Evolutionary conservation across 2,888 invertebrate genomes (phyloP).

Genomic region (Axea sp.): DNA sequence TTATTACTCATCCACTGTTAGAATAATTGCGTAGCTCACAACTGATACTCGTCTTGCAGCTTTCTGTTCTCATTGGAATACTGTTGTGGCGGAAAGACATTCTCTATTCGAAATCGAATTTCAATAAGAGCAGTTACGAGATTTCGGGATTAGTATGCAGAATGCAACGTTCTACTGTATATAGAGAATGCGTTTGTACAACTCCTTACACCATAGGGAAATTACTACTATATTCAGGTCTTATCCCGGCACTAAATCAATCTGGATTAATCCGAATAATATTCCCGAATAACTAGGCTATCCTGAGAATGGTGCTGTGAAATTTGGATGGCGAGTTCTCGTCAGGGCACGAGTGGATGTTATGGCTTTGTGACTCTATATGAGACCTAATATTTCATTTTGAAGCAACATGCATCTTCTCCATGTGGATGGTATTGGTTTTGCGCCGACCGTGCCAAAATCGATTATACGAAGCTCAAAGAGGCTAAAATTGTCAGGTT

Average conservation of each 20-base stretch:
- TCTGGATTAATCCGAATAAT: constrained; percentile 67
- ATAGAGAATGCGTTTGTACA: constrained; percentile 54
- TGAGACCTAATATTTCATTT: constrained; percentile 67
- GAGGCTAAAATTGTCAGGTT: constrained; percentile 37
- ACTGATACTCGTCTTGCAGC: constrained; percentile 47
- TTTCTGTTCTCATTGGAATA: constrained; percentile 39
- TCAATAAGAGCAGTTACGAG: constrained; percentile 61
- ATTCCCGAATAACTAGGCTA: constrained; percentile 57
- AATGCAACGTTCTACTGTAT: constrained; percentile 45
- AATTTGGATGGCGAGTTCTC: constrained; percentile 51
- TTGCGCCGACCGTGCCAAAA: constrained; percentile 23
- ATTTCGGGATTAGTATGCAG: constrained; percentile 60
- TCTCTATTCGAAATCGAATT: constrained; percentile 59
- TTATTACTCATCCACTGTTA: constrained; percentile 28
- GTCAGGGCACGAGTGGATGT: constrained; percentile 35
- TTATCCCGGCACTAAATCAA: constrained; percentile 65
- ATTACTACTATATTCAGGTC: constrained; percentile 55
- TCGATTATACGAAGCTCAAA: constrained; percentile 34
- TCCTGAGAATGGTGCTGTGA: constrained; percentile 60
- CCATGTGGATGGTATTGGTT: constrained; percentile 42
- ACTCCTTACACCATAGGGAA: constrained; percentile 51
- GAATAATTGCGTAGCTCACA: constrained; percentile 44
- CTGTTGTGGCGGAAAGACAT: constrained; percentile 48
- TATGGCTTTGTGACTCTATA: constrained; percentile 45
- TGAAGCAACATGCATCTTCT: constrained; percentile 55